Conservation (phyloP, 2,113 vertebrate species). For the Mesitornis unicolor region DNA sequence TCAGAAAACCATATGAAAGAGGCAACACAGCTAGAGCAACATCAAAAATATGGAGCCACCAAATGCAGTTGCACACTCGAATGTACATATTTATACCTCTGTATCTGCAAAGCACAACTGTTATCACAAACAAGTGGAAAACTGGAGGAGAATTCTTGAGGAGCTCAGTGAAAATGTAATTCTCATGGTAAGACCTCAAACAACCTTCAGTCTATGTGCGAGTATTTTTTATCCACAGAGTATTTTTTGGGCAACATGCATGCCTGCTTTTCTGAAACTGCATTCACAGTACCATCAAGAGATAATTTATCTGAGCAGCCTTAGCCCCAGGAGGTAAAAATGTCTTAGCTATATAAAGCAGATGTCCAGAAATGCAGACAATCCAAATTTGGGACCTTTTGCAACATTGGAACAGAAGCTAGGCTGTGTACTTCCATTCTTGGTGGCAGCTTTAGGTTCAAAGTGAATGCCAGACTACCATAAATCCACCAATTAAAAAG, state of each 20-base stretch:
- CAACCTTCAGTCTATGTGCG: background rate
- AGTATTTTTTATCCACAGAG: background rate
- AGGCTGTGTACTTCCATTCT: background rate
- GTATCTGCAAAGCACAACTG: background rate
- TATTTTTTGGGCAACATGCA: rapidly evolving
- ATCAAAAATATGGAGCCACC: background rate
- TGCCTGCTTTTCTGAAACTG: background rate
- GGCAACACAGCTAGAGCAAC: background rate
- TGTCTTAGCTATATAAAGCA: background rate
- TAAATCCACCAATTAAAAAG: background rate
- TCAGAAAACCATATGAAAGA: background rate
- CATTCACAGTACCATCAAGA: background rate
- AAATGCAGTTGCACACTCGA: background rate
- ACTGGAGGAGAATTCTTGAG: background rate
- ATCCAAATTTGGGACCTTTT: background rate
- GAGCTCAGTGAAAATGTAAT: background rate
- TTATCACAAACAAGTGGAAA: background rate
- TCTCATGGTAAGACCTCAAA: background rate
- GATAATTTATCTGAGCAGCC: background rate
- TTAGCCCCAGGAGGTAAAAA: background rate
- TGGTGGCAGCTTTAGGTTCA: background rate
- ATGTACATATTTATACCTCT: background rate
- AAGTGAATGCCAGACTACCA: background rate
- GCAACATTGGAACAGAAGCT: background rate
- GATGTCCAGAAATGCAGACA: background rate